Base-by-base conservation (phyloP, 2,113 vertebrate species). In the Pseudonaja textilis region DNA sequence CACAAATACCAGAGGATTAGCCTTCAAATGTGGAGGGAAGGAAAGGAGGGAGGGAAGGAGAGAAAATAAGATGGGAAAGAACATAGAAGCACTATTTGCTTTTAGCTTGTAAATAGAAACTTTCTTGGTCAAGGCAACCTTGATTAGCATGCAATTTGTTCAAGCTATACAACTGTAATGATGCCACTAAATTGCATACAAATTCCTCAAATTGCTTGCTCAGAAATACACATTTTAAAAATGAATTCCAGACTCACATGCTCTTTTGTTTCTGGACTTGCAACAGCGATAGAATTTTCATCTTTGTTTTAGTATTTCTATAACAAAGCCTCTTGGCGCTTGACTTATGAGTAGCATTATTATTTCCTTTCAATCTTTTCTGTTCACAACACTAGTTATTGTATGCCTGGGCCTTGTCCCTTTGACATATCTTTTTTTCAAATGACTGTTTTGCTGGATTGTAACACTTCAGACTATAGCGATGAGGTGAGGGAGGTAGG, bases 1-100 rank as follows among this genome's bases (percentile, higher is more conserved):
- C 45, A 93, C 50, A 93, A 95, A 94, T 34, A 91, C 55, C 2
- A 1, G 34, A 94, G 52, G 89, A 95, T 95, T 91, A 57, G 87
- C 56, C 93, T 5, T 47, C 89, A 93, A 92, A 93, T 0, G 4
- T 74, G 57, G 88, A 26, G 88, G 39, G 56, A 59, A n/a, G 45
- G 25, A 26, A 26, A 23, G 23, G 56, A 57, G 22, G 56, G 42
- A 64, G 61, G 64, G 29, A n/a, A 16, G 29, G 29, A 22, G 88
- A 14, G 88, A 52, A 88, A 94, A 64, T 92, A 93, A 95, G 91
- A 94, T 69, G 59, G 74, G 9, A 12, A 95, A 74, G n/a, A 61
- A 93, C 29, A 4, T 16, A 89, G 89, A 95, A 74, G 22, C 74
- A 93, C 74, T 54, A 74, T 89, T 92, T 55, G 74, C 56, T 89